Base-by-base conservation (phyloP, 2,797 vertebrate species). In the Sebastes iracundus region DNA sequence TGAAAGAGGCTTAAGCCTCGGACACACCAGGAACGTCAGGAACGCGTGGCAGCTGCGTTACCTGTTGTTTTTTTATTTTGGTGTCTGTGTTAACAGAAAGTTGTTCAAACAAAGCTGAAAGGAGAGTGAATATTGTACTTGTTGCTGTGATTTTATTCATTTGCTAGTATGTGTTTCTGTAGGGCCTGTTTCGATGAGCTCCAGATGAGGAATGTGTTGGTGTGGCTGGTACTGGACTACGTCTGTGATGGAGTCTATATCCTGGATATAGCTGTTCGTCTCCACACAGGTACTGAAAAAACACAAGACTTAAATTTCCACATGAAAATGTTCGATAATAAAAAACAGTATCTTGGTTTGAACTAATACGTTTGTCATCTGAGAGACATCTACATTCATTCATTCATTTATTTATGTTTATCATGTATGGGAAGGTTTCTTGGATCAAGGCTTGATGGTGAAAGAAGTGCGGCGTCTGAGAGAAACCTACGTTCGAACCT, bases 141-240 rank as follows among this genome's bases (percentile, higher is more conserved):
- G 55, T 35, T 81, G 18, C 38, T 66, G 4, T 49, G 13, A 64
- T 77, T 62, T 28, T 10, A 1, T 72, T 60, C 16, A 27, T 33
- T 2, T 38, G 16, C 8, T 12, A 23, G 5, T 53, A 6, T 72
- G 11, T 86, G 12, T 76, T 52, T 69, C 25, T 87, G n/a, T 12
- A 99, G 98, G 92, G 97, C 98, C 62, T 99, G 98, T 85, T 99
- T 99, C 75, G 96, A 95, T 89, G 96, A 97, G 68, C 96, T 99
- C 28, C 98, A 99, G 79, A 93, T 89, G 76, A 90, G 62, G 38
- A 96, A 95, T 27, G 87, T 95, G 75, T 74, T 96, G 81, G 91
- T 97, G 58, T 99, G 98, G 98, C 80, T 98, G 85, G 95, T 97
- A 35, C 76, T 99, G 72, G 98, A 99, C 92, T 99, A 98, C 30